These are phyloP conservation scores for Platalea minor DNA, from an alignment of 2,797 vertebrate genomes.

Conservation along the genomic window DNA sequence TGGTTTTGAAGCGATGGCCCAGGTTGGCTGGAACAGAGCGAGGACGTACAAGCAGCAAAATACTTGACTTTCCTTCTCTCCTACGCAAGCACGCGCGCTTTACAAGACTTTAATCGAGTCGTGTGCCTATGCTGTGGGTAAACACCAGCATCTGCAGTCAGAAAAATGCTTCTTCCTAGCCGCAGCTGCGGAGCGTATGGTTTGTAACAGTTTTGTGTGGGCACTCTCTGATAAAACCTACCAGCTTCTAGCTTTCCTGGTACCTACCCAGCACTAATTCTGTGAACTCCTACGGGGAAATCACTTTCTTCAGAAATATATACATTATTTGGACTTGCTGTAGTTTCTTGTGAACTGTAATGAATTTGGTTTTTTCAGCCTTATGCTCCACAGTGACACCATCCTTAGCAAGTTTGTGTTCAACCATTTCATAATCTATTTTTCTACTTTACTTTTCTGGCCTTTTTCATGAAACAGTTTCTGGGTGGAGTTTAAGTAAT, in stretches of 20 bases:
- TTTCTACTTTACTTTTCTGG: not conserved
- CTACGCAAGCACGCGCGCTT: not conserved
- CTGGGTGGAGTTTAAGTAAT: not conserved
- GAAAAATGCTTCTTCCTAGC: not conserved
- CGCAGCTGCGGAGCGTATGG: not conserved
- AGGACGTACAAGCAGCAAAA: rapidly evolving
- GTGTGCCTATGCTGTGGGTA: not conserved
- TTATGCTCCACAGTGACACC: not conserved
- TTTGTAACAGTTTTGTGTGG: not conserved
- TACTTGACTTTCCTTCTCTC: not conserved
- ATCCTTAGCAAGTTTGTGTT: not conserved
- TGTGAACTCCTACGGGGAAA: not conserved
- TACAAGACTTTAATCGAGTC: too few species aligned
- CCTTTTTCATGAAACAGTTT: not conserved
- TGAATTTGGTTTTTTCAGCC: not conserved
- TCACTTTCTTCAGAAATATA: not conserved
- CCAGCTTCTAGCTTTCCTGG: not conserved
- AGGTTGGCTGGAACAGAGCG: not conserved
- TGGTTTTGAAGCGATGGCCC: too few species aligned
- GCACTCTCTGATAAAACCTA: not conserved
- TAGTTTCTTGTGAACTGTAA: not conserved
- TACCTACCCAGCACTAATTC: not conserved
- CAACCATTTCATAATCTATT: not conserved
- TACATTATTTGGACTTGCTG: too few species aligned
- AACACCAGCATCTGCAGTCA: not conserved